Base-by-base conservation (phyloP, 1,140 invertebrate genomes). In the Chelonus insularis region DNA sequence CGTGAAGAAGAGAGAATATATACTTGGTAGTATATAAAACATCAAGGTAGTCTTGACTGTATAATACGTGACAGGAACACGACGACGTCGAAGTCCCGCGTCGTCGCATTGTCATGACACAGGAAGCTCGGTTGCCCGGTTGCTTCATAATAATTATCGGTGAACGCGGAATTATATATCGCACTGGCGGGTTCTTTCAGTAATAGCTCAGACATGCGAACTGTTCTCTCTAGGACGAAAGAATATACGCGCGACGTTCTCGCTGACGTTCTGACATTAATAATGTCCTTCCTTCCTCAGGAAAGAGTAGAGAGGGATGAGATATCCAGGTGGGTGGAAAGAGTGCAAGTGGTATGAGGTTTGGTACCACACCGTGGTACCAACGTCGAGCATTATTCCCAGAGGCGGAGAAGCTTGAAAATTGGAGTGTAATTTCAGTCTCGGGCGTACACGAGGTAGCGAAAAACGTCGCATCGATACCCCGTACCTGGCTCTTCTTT, bases 141-240 rank as follows among this genome's bases (percentile, higher is more conserved):
- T 37, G 34, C 23, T 25, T 74, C 72, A 77, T 72, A 78, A 79
- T 79, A 80, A 80, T 80, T 80, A 79, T 79, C 74, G 77, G 78
- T 56, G 68, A 79, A 58, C 71, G 72, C 64, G 69, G 77, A 79
- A 79, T 79, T 80, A 79, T 78, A 79, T 79, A 79, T 79, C 74
- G 74, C 52, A 29, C 29, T 68, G 60, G 69, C 62, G 64, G 36
- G 60, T 58, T 34, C 48, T 55, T 43, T 51, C 43, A 56, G 57
- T 64, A 60, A 64, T 60, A 57, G 36, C 48, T 32, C 29, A 64
- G 58, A 64, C 63, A 64, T 64, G 63, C 63, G 57, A 64, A 25
- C 52, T 36, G 25, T 32, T 21, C 55, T 60, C 60, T 56, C 25
- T 29, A 59, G 56, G 37, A 58, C 62, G 57, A 12, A 57, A 54